phyloP scores from a whole-genome alignment of 1,140 invertebrate genomes.

The Steinernema feltiae region DNA sequence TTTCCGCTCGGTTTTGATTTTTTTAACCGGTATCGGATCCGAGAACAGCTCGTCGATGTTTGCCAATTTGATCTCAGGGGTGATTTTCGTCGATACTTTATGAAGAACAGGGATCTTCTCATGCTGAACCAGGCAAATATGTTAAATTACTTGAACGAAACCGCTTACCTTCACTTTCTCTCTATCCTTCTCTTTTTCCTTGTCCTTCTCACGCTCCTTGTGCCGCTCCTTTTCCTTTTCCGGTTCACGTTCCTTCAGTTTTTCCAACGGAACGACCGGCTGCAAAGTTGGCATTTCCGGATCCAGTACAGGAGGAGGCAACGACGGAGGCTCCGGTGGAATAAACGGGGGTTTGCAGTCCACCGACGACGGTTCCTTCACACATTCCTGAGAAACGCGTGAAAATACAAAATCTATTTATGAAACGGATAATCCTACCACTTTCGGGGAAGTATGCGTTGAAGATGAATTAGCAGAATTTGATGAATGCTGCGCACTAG shows the following conservation, averaged over 20 bases:
- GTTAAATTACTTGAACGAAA: too few species aligned
- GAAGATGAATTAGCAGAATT: too few species aligned
- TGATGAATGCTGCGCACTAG: too few species aligned
- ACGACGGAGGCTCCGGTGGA: background rate
- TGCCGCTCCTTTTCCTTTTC: background rate
- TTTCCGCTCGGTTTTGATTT: background rate
- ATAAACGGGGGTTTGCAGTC: background rate
- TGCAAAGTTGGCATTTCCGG: background rate
- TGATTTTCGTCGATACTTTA: background rate
- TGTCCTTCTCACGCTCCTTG: background rate
- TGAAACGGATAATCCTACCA: too few species aligned
- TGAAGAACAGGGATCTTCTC: too few species aligned
- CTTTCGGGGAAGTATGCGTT: too few species aligned
- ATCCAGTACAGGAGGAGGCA: background rate
- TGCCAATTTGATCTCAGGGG: background rate
- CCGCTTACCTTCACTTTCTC: background rate
- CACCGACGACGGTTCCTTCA: background rate
- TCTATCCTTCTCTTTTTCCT: background rate
- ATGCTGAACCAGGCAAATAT: too few species aligned
- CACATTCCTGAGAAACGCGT: too few species aligned
- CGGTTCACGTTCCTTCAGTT: background rate
- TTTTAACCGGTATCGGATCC: background rate
- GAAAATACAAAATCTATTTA: background rate
- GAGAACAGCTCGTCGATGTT: conserved; percentile 2
- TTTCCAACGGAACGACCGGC: too few species aligned